Evolutionary conservation across 2,888 invertebrate species (phyloP).

Genomic region (Coleophora flavipennella): DNA sequence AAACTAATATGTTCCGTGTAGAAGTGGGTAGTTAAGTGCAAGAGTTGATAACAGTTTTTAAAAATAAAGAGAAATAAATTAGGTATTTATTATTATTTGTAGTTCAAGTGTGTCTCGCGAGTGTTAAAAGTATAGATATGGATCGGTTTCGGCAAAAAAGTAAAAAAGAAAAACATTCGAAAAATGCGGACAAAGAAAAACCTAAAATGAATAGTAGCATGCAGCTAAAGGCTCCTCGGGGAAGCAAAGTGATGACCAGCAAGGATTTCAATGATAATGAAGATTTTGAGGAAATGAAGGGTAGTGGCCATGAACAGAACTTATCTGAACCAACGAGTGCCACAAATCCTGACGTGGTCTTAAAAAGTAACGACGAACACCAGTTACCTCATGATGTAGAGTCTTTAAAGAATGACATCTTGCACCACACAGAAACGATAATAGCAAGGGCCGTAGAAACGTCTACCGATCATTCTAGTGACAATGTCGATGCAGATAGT

Average conservation of each 20-base stretch:
- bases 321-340: conserved; percentile 30
- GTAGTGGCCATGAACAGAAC: conserved; percentile 13
- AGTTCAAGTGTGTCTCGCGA: conserved; percentile 4
- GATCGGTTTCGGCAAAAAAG: conserved; percentile 46
- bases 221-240: conserved; percentile 49
- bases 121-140: conserved; percentile 26
- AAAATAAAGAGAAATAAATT: conserved; percentile 20
- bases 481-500: not conserved
- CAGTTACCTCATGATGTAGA: conserved; percentile 6
- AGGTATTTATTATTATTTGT: conserved; percentile 12
- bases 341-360: conserved; percentile 34
- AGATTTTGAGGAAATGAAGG: conserved; percentile 28
- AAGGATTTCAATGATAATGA: conserved; percentile 48
- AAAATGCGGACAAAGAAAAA: conserved; percentile 39
- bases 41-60: conserved; percentile 32
- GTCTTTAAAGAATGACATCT: too few species aligned
- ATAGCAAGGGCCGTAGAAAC: not conserved
- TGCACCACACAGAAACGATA: too few species aligned
- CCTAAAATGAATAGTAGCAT: conserved; percentile 56
- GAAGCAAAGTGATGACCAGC: conserved; percentile 50
- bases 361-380: conserved; percentile 10
- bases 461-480: not conserved
- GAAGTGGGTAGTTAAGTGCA: conserved; percentile 45
- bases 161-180: conserved; percentile 42
- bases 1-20: conserved; percentile 51